Percentiles rank a stretch among this genome's conserved stretches.
phyloP scores from a whole-genome alignment of 2,113 vertebrate species.

The Bos javanicus region DNA sequence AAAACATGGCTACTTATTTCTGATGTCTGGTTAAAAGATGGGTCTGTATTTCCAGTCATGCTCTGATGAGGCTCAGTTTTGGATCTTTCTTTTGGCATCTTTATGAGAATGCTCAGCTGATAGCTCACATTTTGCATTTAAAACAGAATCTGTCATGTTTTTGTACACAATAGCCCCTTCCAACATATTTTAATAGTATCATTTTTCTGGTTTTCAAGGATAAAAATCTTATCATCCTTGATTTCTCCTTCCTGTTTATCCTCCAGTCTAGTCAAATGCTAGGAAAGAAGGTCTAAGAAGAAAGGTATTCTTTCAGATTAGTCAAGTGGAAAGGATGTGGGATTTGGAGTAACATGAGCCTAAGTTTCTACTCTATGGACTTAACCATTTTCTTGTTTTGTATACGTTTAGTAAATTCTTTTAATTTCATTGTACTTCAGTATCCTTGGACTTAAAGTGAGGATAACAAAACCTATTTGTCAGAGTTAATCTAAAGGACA shows the following conservation, averaged over 20 bases:
- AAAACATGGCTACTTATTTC: not conserved
- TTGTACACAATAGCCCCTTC: not conserved
- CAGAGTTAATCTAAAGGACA: not conserved
- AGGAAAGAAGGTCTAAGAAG: not conserved
- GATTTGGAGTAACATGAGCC: not conserved
- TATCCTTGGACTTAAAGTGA: not conserved
- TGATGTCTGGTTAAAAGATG: not conserved
- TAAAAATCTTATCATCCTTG: not conserved
- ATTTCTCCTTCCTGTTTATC: not conserved
- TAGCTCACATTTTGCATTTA: not conserved
- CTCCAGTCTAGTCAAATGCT: not conserved
- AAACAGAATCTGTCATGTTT: not conserved
- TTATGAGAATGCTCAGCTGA: not conserved
- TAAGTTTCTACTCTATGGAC: not conserved
- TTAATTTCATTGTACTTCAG: not conserved
- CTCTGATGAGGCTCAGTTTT: not conserved
- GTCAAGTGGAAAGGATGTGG: not conserved
- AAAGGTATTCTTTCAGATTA: not conserved
- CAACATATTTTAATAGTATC: not conserved
- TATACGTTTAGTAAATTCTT: not conserved
- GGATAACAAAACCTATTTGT: not conserved
- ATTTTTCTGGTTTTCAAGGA: not conserved
- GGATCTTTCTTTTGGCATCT: not conserved
- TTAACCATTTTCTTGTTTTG: not conserved
- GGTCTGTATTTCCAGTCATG: not conserved